Base-by-base conservation (phyloP, 2,797 vertebrate species). In the Aphelocoma californica region DNA sequence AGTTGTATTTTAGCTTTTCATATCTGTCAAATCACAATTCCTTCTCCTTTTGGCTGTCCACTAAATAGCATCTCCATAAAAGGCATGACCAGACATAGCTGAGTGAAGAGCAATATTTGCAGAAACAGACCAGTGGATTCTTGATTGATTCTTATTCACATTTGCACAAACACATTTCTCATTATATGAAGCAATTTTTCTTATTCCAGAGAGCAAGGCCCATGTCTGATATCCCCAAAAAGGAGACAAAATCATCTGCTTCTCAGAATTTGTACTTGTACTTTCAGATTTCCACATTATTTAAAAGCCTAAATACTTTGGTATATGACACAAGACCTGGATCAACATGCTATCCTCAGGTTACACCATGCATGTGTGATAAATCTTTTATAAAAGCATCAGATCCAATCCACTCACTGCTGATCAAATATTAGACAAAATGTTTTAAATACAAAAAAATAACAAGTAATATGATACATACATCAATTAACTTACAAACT, bases 301-400 rank as follows among this genome's bases (percentile, higher is more conserved):
- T 73, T 69, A 28, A 66, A 82, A 87, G 12, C 1, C 29, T 54
- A 40, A 61, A 58, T 14, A 34, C 23, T 82, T 62, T 1, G 2
- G 1, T 25, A 45, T 7, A 7, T 18, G 34, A 28, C 45, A 44
- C 8, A 67, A 64, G 21, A 79, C 12, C 29, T 45, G 14, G 18
- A 60, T 78, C 31, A 78, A 50, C 21, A 20, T 9, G 4, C 6
- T n/a, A 14, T 14, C 34, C 45, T 47, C 60, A 64, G 7, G 4
- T 38, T 61, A 36, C 18, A 48, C 32, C 10, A 5, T 4, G 10
- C 4, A 25, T 1, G 1, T 28, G 2, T 10, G 4, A 14, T 17
- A 64, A 31, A 75, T 26, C 20, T 53, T 34, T 17, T 21, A 25
- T 15, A 58, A 70, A 77, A 61, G 4, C 18, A 44, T 29, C 50